Base-by-base conservation (phyloP, 2,113 vertebrate genomes). In the Arizona elegans region DNA sequence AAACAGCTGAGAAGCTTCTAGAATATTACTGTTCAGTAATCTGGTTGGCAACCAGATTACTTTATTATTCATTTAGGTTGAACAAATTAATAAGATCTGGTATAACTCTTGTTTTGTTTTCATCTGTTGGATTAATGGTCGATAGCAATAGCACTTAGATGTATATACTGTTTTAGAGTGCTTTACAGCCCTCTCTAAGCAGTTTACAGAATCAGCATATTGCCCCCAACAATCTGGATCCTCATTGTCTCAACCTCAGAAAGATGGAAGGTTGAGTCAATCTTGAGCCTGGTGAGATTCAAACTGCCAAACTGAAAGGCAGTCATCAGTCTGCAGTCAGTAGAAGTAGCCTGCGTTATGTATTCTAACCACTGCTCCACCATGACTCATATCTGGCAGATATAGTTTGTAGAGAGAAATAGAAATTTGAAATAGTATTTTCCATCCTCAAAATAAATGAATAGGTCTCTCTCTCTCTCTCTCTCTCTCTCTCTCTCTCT, bases 1-100 rank as follows among this genome's bases (percentile, higher is more conserved):
- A 12, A 90, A 62, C 38, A 90, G 26, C 19, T 81, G 55, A 89
- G 8, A 62, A 58, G 8, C 21, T 52, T 29, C 19, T 13, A 86
- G 70, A 90, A 53, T 86, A 53, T 81, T 86, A 88, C 15, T 12
- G 15, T 86, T 90, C 55, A 11, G 43, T 86, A n/a, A 86, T 8
- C 70, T 52, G 88, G 4, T 47, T 93, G 70, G 52, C 47, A 93
- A n/a, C 70, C 88, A 93, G 85, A 59, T 90, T 81, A 53, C 90
- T 90, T 86, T 90, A 86, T 90, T 86, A 90, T 90, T 38, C 54
- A 90, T 93, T 93, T 93, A 50, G 23, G 8, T 53, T 86, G 88
- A 93, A 93, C 52, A 47, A 90, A 55, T 90, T 86, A 93, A 23
- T 62, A 29, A 93, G 53, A 8, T 29, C 43, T 88, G 56, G 47